phyloP scores from a whole-genome alignment of 1,140 invertebrate genomes.

The Cepaea nemoralis region DNA sequence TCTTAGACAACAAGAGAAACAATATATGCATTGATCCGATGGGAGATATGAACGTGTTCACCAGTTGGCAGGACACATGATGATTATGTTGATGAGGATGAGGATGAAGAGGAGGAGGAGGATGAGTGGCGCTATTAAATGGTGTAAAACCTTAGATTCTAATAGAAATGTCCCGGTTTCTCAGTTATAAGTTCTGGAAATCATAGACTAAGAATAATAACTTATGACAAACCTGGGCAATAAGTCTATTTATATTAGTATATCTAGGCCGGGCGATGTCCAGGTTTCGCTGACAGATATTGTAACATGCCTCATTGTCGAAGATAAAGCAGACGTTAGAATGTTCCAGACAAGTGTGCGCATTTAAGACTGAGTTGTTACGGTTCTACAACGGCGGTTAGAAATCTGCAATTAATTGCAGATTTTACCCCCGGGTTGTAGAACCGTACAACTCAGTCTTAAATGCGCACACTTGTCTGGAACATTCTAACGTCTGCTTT shows the following conservation, averaged over 20 bases:
- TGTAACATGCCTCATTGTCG: slow-evolving; percentile 54
- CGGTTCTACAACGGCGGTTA: slow-evolving; percentile 62
- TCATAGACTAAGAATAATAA: no score
- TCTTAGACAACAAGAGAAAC: no score
- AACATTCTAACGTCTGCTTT: slow-evolving; percentile 56
- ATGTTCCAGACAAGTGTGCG: slow-evolving; percentile 59
- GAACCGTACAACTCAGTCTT: slow-evolving; percentile 65
- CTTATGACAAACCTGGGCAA: slow-evolving; percentile 21
- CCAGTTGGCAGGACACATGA: no score
- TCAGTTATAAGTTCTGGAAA: no score
- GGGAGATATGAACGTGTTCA: no score
- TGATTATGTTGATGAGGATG: no score
- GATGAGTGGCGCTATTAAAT: no score
- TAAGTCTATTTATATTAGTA: slow-evolving; percentile 61
- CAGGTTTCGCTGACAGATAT: slow-evolving; percentile 76
- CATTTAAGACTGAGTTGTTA: slow-evolving; percentile 61
- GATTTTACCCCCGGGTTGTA: no score
- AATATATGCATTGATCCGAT: no score
- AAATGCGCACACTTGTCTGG: slow-evolving; percentile 54
- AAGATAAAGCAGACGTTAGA: slow-evolving; percentile 49
- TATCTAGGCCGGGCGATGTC: slow-evolving; percentile 82
- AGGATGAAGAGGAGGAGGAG: no score
- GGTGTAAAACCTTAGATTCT: no score
- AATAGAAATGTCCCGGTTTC: no score
- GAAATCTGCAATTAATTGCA: slow-evolving; percentile 58